phyloP scores from a whole-genome alignment of 2,888 invertebrate genomes.

The Lepetodrilus schrolli region DNA sequence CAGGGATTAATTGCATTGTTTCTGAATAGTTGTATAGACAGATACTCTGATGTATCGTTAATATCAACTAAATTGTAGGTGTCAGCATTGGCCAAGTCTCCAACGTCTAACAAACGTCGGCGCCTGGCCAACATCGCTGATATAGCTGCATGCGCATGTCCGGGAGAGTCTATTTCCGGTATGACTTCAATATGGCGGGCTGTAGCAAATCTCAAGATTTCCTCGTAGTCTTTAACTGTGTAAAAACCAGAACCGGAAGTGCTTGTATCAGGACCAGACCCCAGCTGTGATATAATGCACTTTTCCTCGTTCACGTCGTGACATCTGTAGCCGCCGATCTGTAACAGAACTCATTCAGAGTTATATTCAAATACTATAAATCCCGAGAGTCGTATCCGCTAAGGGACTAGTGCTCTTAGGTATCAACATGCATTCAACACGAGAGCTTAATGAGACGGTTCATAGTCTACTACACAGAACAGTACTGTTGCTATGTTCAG shows the following conservation, averaged over 20 bases:
- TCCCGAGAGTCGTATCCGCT: not conserved
- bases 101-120: constrained; percentile 14
- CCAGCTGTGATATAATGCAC: constrained; percentile 57
- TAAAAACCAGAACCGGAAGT: constrained; percentile 57
- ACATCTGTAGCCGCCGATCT: constrained; percentile 56
- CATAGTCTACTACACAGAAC: not conserved
- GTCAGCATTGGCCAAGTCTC: constrained; percentile 32
- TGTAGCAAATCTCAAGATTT: constrained; percentile 50
- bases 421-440: not conserved
- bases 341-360: constrained; percentile 17
- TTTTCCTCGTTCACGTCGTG: constrained; percentile 48
- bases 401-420: not conserved
- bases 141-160: constrained; percentile 61
- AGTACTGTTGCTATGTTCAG: not conserved
- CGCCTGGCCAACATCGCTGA: constrained; percentile 45
- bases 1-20: constrained; percentile 54
- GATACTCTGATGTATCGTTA: constrained; percentile 34
- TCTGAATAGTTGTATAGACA: constrained; percentile 42
- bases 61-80: constrained; percentile 42
- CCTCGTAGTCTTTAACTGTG: constrained; percentile 49
- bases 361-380: not conserved
- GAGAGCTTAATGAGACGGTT: too few species aligned
- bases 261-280: constrained; percentile 52
- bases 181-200: constrained; percentile 60
- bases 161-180: constrained; percentile 64